phyloP scores from a whole-genome alignment of 2,113 vertebrate genomes.

The Bujurquina vittata region DNA sequence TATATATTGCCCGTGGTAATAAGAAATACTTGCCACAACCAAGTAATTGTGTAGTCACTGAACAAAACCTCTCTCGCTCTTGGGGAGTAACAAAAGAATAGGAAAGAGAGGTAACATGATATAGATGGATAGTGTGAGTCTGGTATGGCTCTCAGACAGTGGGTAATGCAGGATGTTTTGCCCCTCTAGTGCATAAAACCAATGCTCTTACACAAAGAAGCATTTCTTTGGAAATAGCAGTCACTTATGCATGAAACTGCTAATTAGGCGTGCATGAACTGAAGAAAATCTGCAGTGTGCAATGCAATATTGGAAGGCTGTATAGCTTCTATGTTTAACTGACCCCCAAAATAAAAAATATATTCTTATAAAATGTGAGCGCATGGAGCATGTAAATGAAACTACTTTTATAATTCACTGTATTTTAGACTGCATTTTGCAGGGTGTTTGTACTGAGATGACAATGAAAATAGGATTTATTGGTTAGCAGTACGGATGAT shows the following conservation, averaged over 20 bases:
- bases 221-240: background rate
- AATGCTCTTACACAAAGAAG: background rate
- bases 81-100: constrained; percentile 60
- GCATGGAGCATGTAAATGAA: background rate
- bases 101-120: constrained; percentile 64
- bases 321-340: background rate
- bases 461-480: background rate
- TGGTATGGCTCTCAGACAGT: constrained; percentile 21
- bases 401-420: background rate
- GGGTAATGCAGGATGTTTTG: constrained; percentile 25
- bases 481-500: background rate
- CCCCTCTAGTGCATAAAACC: constrained; percentile 6
- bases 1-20: constrained; percentile 2
- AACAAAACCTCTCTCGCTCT: constrained; percentile 59
- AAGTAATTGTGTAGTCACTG: constrained; percentile 55
- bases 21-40: constrained; percentile 30
- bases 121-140: constrained; percentile 45
- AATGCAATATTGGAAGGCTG: background rate
- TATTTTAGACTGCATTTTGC: background rate
- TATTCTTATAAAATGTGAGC: background rate
- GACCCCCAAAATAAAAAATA: background rate
- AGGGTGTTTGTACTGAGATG: background rate
- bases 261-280: background rate
- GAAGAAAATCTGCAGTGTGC: background rate
- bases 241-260: constrained; percentile 8